phyloP scores from a whole-genome alignment of 2,797 vertebrate species.

The Smutsia temminckii region DNA sequence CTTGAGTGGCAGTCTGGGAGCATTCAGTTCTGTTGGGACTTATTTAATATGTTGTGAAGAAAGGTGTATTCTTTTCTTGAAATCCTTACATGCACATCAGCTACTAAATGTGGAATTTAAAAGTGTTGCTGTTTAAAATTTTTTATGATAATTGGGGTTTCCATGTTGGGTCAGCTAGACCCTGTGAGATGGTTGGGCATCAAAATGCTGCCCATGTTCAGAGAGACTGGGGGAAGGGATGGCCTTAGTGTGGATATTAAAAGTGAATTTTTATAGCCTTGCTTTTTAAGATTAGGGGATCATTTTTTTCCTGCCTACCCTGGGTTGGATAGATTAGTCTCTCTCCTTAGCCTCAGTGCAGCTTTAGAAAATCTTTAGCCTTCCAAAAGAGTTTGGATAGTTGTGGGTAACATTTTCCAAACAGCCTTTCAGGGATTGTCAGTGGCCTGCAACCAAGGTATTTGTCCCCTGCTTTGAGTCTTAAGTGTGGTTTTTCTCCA shows the following conservation, averaged over 20 bases:
- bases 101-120: conserved; percentile 49
- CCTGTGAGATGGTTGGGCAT: background rate
- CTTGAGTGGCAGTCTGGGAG: background rate
- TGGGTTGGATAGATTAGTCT: conserved; percentile 24
- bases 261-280: conserved; percentile 25
- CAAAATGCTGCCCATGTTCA: conserved; percentile 10
- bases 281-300: background rate
- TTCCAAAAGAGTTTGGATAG: conserved; percentile 60
- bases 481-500: conserved; percentile 59
- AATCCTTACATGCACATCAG: conserved; percentile 15
- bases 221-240: background rate
- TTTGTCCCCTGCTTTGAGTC: conserved; percentile 49
- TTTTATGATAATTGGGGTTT: conserved; percentile 27
- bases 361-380: conserved; percentile 68
- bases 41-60: background rate
- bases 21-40: background rate
- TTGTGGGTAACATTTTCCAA: conserved; percentile 57
- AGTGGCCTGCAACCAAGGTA: conserved; percentile 44
- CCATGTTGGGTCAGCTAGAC: background rate
- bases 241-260: conserved; percentile 36
- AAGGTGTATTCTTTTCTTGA: background rate
- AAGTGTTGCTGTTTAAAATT: background rate
- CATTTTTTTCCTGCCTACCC: background rate
- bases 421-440: conserved; percentile 63
- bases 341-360: background rate